Base-by-base conservation (phyloP, 1,140 invertebrate species). In the Camponotus floridanus region DNA sequence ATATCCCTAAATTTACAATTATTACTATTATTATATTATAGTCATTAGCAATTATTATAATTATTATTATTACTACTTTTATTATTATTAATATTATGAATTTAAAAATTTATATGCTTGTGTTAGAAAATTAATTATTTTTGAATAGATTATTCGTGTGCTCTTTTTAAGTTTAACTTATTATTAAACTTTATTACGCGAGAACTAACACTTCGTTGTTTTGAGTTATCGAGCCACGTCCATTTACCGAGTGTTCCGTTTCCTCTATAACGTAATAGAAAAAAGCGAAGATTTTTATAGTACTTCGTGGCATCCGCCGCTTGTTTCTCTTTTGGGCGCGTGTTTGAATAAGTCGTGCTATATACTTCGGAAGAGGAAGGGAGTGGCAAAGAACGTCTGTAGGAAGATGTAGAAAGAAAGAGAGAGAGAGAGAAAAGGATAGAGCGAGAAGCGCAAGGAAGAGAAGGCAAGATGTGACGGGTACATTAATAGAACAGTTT, bases 401-500 rank as follows among this genome's bases (percentile, higher is more conserved):
- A 65, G 76, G 81, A 55, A 84, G 79, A 86, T 39, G 18, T 31
- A 26, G 26, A 6, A 39, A 39, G 36, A 39, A 36, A 2, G 36
- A 31, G 79, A 31, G 31, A 42, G 71, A 31, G 85, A 78, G 61
- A 68, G 74, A 89, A 64, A 80, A 51, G 64, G 78, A 86, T 31
- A 48, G n/a, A 76, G 31, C 61, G 84, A 55, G 48, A 42, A 76
- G 57, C 71, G 70, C 81, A 68, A 76, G 62, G 51, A 65, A 73
- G 73, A 86, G 86, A 76, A 64, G 64, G 85, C 45, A 74, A 71
- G 48, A 57, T 57, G 59, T 62, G 91, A 91, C 80, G 90, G 88
- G 84, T 91, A 90, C 91, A 92, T 92, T 92, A 91, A 92, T 90
- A 91, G 91, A 91, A 91, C 90, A 59, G 88, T 91, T 91, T 85